A percentile compares a stretch with the other conserved stretches of the same genome.
Evolutionary conservation across 2,888 invertebrate genomes (phyloP).

Genomic region (Augiades crinisus): DNA sequence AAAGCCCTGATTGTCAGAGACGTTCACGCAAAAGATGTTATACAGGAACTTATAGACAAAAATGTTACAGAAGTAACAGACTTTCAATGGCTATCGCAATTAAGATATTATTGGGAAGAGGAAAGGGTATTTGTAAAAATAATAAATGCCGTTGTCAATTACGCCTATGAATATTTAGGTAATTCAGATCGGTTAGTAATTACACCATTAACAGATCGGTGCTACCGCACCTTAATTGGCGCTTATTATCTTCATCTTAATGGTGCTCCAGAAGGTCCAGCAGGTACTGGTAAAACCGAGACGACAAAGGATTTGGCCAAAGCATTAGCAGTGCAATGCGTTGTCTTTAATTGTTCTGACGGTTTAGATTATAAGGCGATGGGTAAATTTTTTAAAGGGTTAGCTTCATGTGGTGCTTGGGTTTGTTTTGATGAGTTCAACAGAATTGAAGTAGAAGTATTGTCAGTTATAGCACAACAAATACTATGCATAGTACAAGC

Average conservation of each 20-base stretch:
- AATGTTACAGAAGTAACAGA: conserved; percentile 86
- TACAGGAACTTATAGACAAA: conserved; percentile 83
- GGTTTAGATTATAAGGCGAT: conserved; percentile 92
- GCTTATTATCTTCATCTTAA: conserved; percentile 92
- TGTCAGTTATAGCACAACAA: conserved; percentile 94
- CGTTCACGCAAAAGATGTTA: conserved; percentile 92
- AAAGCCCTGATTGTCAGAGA: conserved; percentile 92
- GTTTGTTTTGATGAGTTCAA: conserved; percentile 95
- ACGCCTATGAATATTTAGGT: conserved; percentile 93
- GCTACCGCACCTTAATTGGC: conserved; percentile 91
- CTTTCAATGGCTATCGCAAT: conserved; percentile 92
- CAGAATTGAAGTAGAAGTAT: conserved; percentile 90
- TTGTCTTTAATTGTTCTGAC: conserved; percentile 94
- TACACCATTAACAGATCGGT: conserved; percentile 88
- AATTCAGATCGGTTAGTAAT: conserved; percentile 89
- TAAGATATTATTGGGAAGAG: conserved; percentile 90
- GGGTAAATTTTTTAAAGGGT: conserved; percentile 92
- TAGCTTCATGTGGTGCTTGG: conserved; percentile 93
- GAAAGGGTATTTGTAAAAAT: conserved; percentile 86
- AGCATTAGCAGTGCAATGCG: conserved; percentile 94
- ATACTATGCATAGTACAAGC: conserved; percentile 90
- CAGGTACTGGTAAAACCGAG: conserved; percentile 95
- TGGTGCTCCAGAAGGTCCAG: conserved; percentile 92
- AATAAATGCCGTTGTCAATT: conserved; percentile 89
- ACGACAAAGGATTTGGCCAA: conserved; percentile 96